Percentiles rank a stretch among this genome's conserved stretches.
Evolutionary conservation across 2,888 invertebrate genomes (phyloP).

Genomic region (Caenorhabditis angaria): DNA sequence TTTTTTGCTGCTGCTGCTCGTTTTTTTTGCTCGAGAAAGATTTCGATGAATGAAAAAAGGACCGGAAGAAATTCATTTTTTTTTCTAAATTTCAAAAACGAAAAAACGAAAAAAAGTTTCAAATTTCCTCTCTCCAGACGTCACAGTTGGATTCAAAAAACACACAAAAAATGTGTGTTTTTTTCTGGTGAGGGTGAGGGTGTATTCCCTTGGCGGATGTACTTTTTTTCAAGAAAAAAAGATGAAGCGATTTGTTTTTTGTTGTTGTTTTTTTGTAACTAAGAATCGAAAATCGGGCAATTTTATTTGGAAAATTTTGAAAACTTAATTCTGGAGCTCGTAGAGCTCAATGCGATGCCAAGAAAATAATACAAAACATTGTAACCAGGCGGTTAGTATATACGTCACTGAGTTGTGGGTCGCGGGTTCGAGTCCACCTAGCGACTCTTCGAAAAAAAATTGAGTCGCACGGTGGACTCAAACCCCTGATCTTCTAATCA

Average conservation of each 20-base stretch:
- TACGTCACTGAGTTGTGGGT: no score
- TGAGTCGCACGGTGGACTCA: no score
- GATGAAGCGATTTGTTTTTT: neutral
- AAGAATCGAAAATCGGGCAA: neutral
- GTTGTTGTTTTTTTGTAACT: neutral
- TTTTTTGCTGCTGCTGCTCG: no score
- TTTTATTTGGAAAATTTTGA: neutral
- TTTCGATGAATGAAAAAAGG: no score
- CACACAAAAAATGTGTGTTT: neutral
- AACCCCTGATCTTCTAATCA: no score
- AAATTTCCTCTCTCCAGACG: neutral
- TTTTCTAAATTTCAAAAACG: no score
- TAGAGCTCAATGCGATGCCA: no score
- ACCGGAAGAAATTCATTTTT: no score
- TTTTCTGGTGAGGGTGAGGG: neutral
- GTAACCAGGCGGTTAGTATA: no score
- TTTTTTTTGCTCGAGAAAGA: constrained; percentile 3
- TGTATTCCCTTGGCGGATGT: neutral
- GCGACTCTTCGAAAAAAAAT: no score
- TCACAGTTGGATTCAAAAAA: neutral
- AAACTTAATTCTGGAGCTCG: neutral
- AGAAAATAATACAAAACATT: no score
- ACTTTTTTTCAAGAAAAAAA: neutral
- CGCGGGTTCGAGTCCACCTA: no score
- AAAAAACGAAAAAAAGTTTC: neutral